These are phyloP conservation scores for Stichopus chloronotus DNA, from an alignment of 35 echinoderm and acorn worm genomes.

Conservation along the genomic window DNA sequence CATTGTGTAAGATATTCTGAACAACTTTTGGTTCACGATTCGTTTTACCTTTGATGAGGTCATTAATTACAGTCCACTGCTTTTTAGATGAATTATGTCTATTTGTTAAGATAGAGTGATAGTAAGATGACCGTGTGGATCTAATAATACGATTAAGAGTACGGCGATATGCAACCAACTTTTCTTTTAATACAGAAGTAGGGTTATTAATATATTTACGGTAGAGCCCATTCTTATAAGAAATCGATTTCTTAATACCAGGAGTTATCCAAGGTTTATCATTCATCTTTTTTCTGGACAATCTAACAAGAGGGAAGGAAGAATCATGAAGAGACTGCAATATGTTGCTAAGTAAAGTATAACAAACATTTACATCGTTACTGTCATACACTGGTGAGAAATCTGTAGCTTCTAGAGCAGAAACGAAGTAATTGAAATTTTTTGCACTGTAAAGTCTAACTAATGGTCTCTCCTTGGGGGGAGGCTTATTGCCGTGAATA, in stretches of 20 bases:
- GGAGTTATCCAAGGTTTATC: conserved; percentile 3
- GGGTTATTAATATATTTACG: conserved; percentile 21
- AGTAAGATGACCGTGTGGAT: conserved; percentile 15
- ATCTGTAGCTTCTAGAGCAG: background rate
- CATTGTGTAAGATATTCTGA: conserved; percentile 8
- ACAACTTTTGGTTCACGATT: background rate
- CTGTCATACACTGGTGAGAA: background rate
- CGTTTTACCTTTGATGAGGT: conserved; percentile 11
- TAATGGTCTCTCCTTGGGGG: background rate
- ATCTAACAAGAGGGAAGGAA: conserved; percentile 23
- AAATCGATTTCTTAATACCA: conserved; percentile 39
- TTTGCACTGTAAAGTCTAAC: background rate
- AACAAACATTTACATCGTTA: background rate
- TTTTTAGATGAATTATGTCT: background rate
- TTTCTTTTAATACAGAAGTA: conserved; percentile 1
- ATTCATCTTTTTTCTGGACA: conserved; percentile 7
- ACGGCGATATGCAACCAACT: background rate
- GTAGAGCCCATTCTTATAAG: conserved; percentile 24
- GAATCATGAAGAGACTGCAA: background rate
- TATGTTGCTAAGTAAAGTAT: background rate
- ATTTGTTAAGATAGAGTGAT: conserved; percentile 11
- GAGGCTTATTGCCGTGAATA: background rate
- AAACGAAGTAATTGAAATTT: background rate
- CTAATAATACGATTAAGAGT: conserved; percentile 23
- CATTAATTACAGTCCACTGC: conserved; percentile 11